Conservation (phyloP, 2,888 invertebrate species). For the Caenorhabditis sinica region DNA sequence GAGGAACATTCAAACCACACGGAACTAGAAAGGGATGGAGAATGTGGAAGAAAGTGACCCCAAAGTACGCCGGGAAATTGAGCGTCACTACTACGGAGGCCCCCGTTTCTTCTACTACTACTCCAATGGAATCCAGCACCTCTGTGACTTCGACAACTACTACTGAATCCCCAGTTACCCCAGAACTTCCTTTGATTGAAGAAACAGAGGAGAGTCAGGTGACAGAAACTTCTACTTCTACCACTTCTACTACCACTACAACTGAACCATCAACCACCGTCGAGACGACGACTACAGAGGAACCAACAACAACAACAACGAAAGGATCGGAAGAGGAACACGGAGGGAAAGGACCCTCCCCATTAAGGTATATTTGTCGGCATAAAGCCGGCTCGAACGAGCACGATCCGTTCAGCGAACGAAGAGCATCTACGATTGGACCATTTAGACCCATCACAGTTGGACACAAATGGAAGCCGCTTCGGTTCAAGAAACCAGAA, state of each 20-base stretch:
- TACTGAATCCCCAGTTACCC: slow-evolving; percentile 22
- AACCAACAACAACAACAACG: slow-evolving; percentile 41
- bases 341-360: slow-evolving; percentile 34
- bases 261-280: slow-evolving; percentile 32
- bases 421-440: slow-evolving; percentile 68
- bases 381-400: slow-evolving; percentile 70
- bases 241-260: slow-evolving; percentile 34
- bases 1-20: slow-evolving; percentile 57
- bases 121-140: slow-evolving; percentile 57
- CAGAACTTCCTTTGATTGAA: slow-evolving; percentile 45
- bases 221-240: slow-evolving; percentile 48
- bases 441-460: slow-evolving; percentile 74
- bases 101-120: slow-evolving; percentile 60
- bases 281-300: slow-evolving; percentile 24
- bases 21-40: slow-evolving; percentile 61
- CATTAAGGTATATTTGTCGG: slow-evolving; percentile 74
- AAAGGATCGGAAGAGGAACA: slow-evolving; percentile 41
- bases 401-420: slow-evolving; percentile 67
- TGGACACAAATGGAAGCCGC: slow-evolving; percentile 68
- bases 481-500: slow-evolving; percentile 66
- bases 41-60: slow-evolving; percentile 71
- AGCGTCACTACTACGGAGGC: slow-evolving; percentile 63
- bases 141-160: slow-evolving; percentile 46
- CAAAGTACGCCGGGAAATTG: slow-evolving; percentile 52
- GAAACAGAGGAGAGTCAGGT: slow-evolving; percentile 41